Conservation (phyloP, 2,888 invertebrate species). For the Volucella bombylans region DNA sequence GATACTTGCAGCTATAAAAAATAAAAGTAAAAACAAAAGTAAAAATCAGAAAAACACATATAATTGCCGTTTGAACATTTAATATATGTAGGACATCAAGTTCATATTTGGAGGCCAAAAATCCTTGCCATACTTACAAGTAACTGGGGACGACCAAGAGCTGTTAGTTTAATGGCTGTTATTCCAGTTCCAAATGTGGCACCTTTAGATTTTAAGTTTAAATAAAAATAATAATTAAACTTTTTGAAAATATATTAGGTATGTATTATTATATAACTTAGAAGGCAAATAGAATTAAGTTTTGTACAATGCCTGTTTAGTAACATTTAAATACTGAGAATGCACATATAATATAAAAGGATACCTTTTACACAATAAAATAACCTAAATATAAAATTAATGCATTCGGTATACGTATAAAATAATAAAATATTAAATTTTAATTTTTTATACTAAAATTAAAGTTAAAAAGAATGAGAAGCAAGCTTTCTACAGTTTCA, state of each 20-base stretch:
- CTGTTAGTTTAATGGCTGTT: constrained; percentile 98
- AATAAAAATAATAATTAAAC: not conserved
- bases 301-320: not conserved
- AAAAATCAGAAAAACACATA: constrained; percentile 22
- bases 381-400: no score
- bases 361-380: no score
- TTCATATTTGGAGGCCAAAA: not conserved
- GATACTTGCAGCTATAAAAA: constrained; percentile 93
- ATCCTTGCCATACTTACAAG: constrained; percentile 85
- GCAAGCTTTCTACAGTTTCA: no score
- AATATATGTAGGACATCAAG: no score
- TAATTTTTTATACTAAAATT: no score
- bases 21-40: constrained; percentile 34
- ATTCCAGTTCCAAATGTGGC: constrained; percentile 97
- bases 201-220: constrained; percentile 84
- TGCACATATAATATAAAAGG: no score
- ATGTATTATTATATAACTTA: not conserved
- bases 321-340: no score
- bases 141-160: constrained; percentile 97
- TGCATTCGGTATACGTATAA: no score
- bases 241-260: not conserved
- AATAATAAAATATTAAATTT: no score
- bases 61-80: constrained; percentile 14
- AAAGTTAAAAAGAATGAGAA: no score
- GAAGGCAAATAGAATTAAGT: not conserved